phyloP scores from a whole-genome alignment of 2,797 vertebrate species.

The Pantherophis alleghaniensis region DNA sequence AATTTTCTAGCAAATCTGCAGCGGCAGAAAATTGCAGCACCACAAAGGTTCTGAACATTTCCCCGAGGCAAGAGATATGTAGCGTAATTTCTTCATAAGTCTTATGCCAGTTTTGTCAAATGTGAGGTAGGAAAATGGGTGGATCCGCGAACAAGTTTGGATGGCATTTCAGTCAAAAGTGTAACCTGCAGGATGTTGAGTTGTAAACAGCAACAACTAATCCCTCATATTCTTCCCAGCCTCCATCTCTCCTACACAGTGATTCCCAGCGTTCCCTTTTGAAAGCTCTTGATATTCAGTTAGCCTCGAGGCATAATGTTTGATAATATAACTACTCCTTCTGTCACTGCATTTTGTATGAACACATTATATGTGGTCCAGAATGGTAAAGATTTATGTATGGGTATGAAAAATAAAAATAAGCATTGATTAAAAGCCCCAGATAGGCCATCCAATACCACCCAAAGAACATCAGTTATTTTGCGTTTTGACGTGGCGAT shows the following conservation, averaged over 20 bases:
- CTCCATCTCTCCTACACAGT: slow-evolving; percentile 78
- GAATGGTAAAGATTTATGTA: slow-evolving; percentile 92
- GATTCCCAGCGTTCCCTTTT: slow-evolving; percentile 84
- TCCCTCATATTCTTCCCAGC: slow-evolving; percentile 82
- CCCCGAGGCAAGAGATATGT: slow-evolving; percentile 56
- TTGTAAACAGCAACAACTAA: slow-evolving; percentile 85
- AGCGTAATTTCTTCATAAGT: slow-evolving; percentile 58
- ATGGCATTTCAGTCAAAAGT: slow-evolving; percentile 77
- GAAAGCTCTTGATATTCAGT: slow-evolving; percentile 89
- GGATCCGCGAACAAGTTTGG: slow-evolving; percentile 70
- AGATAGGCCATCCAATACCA: slow-evolving; percentile 98
- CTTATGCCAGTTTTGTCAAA: slow-evolving; percentile 71
- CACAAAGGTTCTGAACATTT: slow-evolving; percentile 54
- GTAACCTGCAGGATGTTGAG: slow-evolving; percentile 88
- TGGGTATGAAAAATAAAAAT: slow-evolving; percentile 91
- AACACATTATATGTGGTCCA: slow-evolving; percentile 89
- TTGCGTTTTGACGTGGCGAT: slow-evolving; percentile 99
- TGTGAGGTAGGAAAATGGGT: slow-evolving; percentile 41
- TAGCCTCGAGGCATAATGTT: slow-evolving; percentile 93
- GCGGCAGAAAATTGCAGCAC: slow-evolving; percentile 25
- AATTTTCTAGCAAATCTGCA: slow-evolving; percentile 53
- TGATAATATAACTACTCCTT: slow-evolving; percentile 96
- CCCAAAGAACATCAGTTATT: slow-evolving; percentile 99
- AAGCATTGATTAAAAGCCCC: slow-evolving; percentile 98
- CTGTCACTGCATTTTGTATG: slow-evolving; percentile 89